Conservation (phyloP, 2,888 invertebrate species). For the Yponomeuta plumbellus region DNA sequence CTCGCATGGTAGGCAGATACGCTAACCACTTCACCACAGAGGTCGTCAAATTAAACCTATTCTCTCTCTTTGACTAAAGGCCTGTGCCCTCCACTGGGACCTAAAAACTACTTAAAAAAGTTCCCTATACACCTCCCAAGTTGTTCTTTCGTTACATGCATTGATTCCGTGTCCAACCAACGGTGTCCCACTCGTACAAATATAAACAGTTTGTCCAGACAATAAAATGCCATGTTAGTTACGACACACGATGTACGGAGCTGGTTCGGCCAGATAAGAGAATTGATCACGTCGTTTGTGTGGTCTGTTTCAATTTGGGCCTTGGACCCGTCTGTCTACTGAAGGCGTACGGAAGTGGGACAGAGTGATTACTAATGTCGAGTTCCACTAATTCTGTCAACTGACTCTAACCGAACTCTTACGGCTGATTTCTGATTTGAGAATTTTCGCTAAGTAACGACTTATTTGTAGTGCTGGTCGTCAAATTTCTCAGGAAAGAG, state of each 20-base stretch:
- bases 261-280: constrained; percentile 15
- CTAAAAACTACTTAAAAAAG: neutral
- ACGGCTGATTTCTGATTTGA: no score
- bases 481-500: no score
- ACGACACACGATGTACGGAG: neutral
- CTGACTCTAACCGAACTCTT: no score
- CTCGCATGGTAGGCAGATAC: no score
- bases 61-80: no score
- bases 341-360: neutral
- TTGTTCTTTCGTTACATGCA: neutral
- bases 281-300: constrained; percentile 27
- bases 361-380: neutral
- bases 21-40: no score
- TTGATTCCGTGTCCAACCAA: constrained; percentile 17
- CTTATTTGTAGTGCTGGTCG: no score
- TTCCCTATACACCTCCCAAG: neutral
- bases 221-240: constrained; percentile 15
- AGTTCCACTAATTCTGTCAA: neutral
- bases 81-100: no score
- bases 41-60: no score
- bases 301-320: constrained; percentile 17
- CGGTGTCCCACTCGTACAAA: constrained; percentile 49
- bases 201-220: constrained; percentile 58
- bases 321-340: neutral
- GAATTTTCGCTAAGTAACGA: no score